These are phyloP conservation scores for Polypterus bichir DNA, from an alignment of 2,113 vertebrate species.

Conservation along the genomic window DNA sequence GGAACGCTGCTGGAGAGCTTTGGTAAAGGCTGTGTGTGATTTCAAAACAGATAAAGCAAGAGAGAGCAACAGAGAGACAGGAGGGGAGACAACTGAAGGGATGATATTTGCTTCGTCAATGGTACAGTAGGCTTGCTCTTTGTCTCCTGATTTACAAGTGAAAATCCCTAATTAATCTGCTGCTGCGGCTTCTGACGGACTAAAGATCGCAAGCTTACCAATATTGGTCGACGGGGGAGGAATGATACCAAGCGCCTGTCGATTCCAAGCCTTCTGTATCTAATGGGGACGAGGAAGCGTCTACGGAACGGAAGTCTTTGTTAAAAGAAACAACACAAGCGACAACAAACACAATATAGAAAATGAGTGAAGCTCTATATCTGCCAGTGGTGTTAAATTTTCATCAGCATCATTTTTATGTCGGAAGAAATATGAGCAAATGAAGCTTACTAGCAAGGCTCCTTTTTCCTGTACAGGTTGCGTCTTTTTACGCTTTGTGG, in stretches of 20 bases:
- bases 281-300: slow-evolving; percentile 41
- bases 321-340: background rate
- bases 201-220: slow-evolving; percentile 43
- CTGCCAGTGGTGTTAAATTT: slow-evolving; percentile 31
- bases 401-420: slow-evolving; percentile 42
- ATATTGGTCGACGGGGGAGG: slow-evolving; percentile 31
- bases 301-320: slow-evolving; percentile 21
- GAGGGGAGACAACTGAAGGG: slow-evolving; percentile 15
- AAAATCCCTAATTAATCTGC: slow-evolving; percentile 58
- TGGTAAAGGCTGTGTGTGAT: slow-evolving; percentile 33
- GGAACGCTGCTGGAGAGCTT: slow-evolving; percentile 42
- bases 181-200: slow-evolving; percentile 40
- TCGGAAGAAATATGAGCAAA: slow-evolving; percentile 32
- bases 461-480: slow-evolving; percentile 41
- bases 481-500: slow-evolving; percentile 49
- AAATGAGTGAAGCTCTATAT: slow-evolving; percentile 37
- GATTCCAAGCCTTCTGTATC: slow-evolving; percentile 44
- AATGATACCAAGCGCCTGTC: slow-evolving; percentile 43
- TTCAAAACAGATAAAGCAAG: slow-evolving; percentile 33
- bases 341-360: slow-evolving; percentile 44
- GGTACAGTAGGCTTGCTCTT: slow-evolving; percentile 55
- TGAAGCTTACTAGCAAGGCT: slow-evolving; percentile 53
- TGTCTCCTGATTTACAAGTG: slow-evolving; percentile 38
- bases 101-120: slow-evolving; percentile 40
- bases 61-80: slow-evolving; percentile 34